These are phyloP conservation scores for Phlogophora meticulosa DNA, from an alignment of 2,888 invertebrate genomes.

Conservation along the genomic window DNA sequence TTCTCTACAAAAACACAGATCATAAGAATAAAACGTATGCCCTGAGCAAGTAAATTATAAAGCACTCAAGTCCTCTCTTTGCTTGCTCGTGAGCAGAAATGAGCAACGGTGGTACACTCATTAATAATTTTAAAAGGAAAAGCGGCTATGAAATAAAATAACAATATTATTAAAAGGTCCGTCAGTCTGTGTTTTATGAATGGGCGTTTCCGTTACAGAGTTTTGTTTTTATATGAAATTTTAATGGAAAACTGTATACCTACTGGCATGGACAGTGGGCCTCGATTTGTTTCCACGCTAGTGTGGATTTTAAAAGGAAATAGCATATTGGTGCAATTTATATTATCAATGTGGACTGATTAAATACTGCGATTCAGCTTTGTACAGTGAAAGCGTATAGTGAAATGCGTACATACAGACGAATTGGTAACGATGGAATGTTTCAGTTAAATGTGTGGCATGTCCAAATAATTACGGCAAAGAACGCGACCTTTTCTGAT, in stretches of 20 bases:
- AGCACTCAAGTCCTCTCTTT: conserved; percentile 48
- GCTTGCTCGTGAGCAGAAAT: conserved; percentile 45
- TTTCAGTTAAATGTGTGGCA: conserved; percentile 4
- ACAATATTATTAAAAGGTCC: conserved; percentile 71
- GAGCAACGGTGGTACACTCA: conserved; percentile 53
- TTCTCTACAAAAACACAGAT: conserved; percentile 28
- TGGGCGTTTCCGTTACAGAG: conserved; percentile 56
- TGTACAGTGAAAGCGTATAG: conserved; percentile 3
- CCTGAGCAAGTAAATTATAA: conserved; percentile 54
- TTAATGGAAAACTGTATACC: conserved; percentile 41
- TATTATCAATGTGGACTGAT: conserved; percentile 53
- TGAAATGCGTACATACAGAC: conserved; percentile 4
- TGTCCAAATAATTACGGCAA: conserved; percentile 23
- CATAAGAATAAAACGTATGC: conserved; percentile 41
- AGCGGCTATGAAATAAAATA: conserved; percentile 66
- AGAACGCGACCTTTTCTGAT: conserved; percentile 18
- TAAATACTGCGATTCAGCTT: conserved; percentile 44
- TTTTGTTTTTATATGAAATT: conserved; percentile 51
- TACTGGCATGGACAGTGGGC: conserved; percentile 36
- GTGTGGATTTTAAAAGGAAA: conserved; percentile 52
- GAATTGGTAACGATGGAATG: neutral
- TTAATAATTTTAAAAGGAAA: conserved; percentile 70
- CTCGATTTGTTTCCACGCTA: conserved; percentile 47
- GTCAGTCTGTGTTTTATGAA: conserved; percentile 64
- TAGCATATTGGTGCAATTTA: conserved; percentile 49